These are phyloP conservation scores for Vannuccia rotundouncinata DNA, from an alignment of 2,888 invertebrate genomes.

Conservation along the genomic window DNA sequence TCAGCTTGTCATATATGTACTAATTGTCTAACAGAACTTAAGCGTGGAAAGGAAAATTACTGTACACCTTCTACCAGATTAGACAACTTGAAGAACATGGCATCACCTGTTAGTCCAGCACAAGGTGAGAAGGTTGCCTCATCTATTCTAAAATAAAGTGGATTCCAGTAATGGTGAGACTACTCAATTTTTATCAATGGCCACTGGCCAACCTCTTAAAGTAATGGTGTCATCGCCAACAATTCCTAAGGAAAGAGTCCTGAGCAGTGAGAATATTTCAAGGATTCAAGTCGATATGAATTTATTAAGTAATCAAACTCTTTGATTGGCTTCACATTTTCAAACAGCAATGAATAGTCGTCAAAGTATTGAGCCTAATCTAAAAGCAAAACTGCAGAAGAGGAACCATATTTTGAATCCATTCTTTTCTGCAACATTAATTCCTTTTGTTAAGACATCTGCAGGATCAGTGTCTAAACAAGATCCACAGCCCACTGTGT, in stretches of 20 bases:
- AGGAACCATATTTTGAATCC: neutral
- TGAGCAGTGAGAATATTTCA: neutral
- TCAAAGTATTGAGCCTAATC: neutral
- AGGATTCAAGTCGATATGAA: constrained; percentile 25
- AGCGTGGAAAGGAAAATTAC: constrained; percentile 17
- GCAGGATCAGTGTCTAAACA: constrained; percentile 4
- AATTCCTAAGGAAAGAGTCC: neutral
- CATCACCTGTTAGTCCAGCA: too few relatives aligned
- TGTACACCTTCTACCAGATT: constrained; percentile 13
- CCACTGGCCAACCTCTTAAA: neutral
- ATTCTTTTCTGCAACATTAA: neutral
- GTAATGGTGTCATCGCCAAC: neutral
- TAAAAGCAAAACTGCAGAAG: neutral
- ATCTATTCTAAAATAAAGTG: constrained; percentile 11
- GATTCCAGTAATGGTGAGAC: neutral
- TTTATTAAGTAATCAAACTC: constrained; percentile 17
- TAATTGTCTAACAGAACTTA: constrained; percentile 26
- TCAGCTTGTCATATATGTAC: constrained; percentile 21
- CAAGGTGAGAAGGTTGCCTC: constrained; percentile 24
- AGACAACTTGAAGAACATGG: constrained; percentile 10
- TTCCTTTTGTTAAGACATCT: neutral
- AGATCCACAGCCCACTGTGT: neutral
- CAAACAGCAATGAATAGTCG: neutral
- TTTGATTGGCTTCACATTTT: constrained; percentile 18
- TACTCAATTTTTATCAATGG: neutral